Percentiles rank a stretch among this genome's conserved stretches.
Conservation (phyloP, 64 coral and sea anemone species). For the Montipora efflorescens region DNA sequence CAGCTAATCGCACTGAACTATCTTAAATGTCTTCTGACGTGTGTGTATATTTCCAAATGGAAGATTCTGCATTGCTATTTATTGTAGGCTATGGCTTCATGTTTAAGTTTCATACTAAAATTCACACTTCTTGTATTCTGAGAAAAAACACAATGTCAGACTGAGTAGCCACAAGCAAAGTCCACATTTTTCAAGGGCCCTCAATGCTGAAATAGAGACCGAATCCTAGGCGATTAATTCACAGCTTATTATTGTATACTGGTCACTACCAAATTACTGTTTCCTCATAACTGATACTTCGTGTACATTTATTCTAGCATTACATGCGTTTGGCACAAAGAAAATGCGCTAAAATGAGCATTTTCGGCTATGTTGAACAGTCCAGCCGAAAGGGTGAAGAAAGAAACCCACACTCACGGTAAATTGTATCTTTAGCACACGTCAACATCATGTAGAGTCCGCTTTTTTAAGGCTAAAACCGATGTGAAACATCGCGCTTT, state of each 20-base stretch:
- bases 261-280: no score
- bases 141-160: neutral
- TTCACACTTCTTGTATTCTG: neutral
- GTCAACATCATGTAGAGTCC: neutral
- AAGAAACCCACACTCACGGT: neutral
- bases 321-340: neutral
- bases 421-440: neutral
- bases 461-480: no score
- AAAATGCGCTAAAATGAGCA: no score
- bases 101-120: no score
- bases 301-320: neutral
- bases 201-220: no score
- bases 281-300: no score
- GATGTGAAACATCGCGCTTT: no score
- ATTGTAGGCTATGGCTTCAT: no score
- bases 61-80: no score
- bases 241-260: neutral
- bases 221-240: neutral
- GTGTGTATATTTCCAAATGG: no score
- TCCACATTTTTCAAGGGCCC: neutral
- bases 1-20: no score
- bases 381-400: neutral
- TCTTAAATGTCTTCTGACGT: no score
- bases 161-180: neutral
- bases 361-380: neutral